Evolutionary conservation across 2,888 invertebrate genomes (phyloP).

Genomic region (Anaspis maculata): DNA sequence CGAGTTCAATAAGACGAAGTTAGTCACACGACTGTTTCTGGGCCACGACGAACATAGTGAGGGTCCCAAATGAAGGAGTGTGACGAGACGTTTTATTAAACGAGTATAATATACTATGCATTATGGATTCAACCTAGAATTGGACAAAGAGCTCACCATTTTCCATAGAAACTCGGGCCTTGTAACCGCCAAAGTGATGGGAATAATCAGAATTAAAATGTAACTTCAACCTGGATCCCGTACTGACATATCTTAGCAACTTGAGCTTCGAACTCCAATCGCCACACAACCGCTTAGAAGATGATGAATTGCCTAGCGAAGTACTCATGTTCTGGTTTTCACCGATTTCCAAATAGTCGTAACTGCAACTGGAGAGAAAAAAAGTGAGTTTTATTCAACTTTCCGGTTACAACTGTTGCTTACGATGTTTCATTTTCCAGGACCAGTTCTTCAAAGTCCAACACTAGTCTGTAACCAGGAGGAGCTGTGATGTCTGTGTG

Average conservation of each 20-base stretch:
- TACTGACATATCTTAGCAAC: slow-evolving; percentile 58
- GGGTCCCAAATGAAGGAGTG: not conserved
- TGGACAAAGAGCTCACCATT: slow-evolving; percentile 51
- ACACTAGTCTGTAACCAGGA: slow-evolving; percentile 56
- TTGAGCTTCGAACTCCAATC: slow-evolving; percentile 75
- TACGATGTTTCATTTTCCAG: slow-evolving; percentile 71
- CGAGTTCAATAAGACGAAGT: no score
- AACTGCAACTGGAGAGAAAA: slow-evolving; percentile 57
- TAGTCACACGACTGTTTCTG: no score
- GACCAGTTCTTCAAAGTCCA: slow-evolving; percentile 69
- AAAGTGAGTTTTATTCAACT: not conserved
- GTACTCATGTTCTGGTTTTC: slow-evolving; percentile 29
- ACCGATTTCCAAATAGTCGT: slow-evolving; percentile 64
- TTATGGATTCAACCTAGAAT: no score
- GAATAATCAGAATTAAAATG: slow-evolving; percentile 71
- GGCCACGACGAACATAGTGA: not conserved
- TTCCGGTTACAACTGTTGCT: slow-evolving; percentile 36
- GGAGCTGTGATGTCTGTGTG: slow-evolving; percentile 62
- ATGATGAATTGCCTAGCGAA: slow-evolving; percentile 13
- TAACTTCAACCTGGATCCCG: slow-evolving; percentile 53
- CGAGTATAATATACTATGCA: no score
- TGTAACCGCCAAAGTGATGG: slow-evolving; percentile 65
- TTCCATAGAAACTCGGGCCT: slow-evolving; percentile 63
- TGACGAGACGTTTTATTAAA: no score
- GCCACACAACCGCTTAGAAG: slow-evolving; percentile 54